A percentile compares a stretch with the other conserved stretches of the same genome.
These are phyloP conservation scores for Hemibagrus guttatus DNA, from an alignment of 2,797 vertebrate genomes.

Conservation along the genomic window DNA sequence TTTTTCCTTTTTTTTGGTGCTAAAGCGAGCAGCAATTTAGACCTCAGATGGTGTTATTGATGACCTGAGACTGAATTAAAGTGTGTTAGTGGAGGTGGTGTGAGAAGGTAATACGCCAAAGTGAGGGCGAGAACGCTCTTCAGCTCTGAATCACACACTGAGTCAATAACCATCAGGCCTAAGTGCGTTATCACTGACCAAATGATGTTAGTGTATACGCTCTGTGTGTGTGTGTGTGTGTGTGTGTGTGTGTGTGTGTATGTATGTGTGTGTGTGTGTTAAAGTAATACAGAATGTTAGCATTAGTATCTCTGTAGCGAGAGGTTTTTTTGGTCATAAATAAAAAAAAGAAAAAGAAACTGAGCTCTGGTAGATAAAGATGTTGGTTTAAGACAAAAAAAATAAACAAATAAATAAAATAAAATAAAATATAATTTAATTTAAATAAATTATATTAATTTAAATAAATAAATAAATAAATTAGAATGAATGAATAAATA, in stretches of 20 bases:
- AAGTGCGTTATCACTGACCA: slow-evolving; percentile 45
- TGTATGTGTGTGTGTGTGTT: neutral
- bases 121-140: slow-evolving; percentile 39
- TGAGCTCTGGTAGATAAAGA: neutral
- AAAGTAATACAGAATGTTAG: neutral
- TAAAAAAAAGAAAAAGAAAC: neutral
- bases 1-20: slow-evolving; percentile 10
- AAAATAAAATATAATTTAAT: no score
- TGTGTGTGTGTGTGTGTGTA: neutral
- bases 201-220: neutral
- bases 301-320: neutral
- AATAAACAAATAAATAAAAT: no score
- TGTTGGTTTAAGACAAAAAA: neutral
- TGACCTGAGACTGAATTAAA: slow-evolving; percentile 50
- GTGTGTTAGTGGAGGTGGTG: slow-evolving; percentile 41
- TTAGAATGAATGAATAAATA: no score
- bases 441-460: no score
- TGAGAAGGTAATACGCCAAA: slow-evolving; percentile 46
- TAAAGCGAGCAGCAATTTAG: slow-evolving; percentile 37
- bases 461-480: no score
- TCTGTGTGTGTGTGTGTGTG: neutral
- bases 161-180: slow-evolving; percentile 58
- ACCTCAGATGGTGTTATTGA: slow-evolving; percentile 41
- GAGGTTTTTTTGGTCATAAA: neutral
- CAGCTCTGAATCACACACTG: slow-evolving; percentile 44